Evolutionary conservation across 2,888 invertebrate species (phyloP), one percentile per base, ranked within the genome.

Genomic region (Sesia bembeciformis): DNA sequence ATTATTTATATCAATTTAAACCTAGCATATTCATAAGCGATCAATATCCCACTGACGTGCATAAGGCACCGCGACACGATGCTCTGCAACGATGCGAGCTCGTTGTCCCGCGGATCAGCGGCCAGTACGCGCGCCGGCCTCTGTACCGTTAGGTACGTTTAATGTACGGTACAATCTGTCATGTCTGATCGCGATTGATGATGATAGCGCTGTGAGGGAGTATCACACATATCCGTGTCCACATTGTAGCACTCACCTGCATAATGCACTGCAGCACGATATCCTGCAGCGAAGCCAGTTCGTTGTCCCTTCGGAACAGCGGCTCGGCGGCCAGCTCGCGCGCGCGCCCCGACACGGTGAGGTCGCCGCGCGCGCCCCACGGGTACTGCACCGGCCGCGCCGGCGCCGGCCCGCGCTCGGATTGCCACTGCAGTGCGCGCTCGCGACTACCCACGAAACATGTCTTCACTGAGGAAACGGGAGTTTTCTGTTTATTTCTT

Each of bases 291-390:
- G 97, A 80, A 3, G 72, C 69, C 52, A 66, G 94, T 55, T 95
- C 77, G 59, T 93, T 66, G 84, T 96, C 97, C 64, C 94, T 92
- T 68, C 94, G 93, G 90, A 98, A 98, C 70, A 98, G 84, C 51
- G 95, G 85, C 90, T 98, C 98, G 66, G 93, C 95, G 1, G 94
- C 93, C 39, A 93, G 92, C 84, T 98, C 98, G 46, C 98, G 91
- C 1, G 95, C 83, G 60, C 86, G 86, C 93, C 78, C 81, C 43
- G 91, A 89, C 53, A 96, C 82, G 1, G 92, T 92, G 83, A 96
- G 94, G 54, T 91, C 88, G 0, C 94, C 91, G 60, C 91, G 90
- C 0, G 93, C 93, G 52, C 92, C 90, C 8, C 91, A 82, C 49
- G 75, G 67, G 55, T 91, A 86, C 52, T 90, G 76, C 59, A 87